Conservation (phyloP, 1,140 invertebrate species). For the Rhysida immarginata region DNA sequence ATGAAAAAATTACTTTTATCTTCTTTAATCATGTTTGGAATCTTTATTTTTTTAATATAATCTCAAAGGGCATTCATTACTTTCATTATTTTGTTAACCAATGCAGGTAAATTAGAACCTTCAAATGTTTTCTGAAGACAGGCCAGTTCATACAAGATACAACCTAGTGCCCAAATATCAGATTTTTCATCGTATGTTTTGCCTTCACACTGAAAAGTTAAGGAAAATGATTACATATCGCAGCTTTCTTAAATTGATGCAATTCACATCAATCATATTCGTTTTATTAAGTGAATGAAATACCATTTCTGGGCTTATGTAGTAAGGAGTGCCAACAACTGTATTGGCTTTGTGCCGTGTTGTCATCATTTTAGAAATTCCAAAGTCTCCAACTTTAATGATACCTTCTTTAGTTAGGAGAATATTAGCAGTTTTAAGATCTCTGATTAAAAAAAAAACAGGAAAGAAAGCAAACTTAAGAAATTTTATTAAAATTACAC, state of each 20-base stretch:
- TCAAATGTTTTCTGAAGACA: conserved; percentile 61
- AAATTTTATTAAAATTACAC: too few species aligned
- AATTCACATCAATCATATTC: conserved; percentile 8
- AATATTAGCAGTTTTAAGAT: conserved; percentile 61
- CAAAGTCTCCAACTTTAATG: conserved; percentile 60
- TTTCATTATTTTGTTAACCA: conserved; percentile 62
- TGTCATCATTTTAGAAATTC: conserved; percentile 60
- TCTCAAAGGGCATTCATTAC: too few species aligned
- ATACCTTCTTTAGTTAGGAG: conserved; percentile 50
- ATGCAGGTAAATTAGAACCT: conserved; percentile 52
- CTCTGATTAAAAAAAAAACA: conserved; percentile 32
- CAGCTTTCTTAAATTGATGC: conserved; percentile 18
- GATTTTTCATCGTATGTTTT: conserved; percentile 61
- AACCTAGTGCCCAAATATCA: conserved; percentile 65
- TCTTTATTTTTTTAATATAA: neutral
- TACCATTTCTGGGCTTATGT: conserved; percentile 69
- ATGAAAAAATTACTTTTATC: too few species aligned
- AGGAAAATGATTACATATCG: neutral
- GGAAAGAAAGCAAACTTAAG: neutral
- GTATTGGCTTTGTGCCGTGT: conserved; percentile 52
- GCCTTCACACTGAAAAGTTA: conserved; percentile 47
- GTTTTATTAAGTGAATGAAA: neutral
- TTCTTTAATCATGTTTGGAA: too few species aligned
- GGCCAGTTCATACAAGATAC: conserved; percentile 65
- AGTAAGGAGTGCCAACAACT: conserved; percentile 64